Evolutionary conservation across 2,888 invertebrate genomes (phyloP), one percentile per base, ranked within the genome.

Genomic region (Brachypalpus laphriformis): DNA sequence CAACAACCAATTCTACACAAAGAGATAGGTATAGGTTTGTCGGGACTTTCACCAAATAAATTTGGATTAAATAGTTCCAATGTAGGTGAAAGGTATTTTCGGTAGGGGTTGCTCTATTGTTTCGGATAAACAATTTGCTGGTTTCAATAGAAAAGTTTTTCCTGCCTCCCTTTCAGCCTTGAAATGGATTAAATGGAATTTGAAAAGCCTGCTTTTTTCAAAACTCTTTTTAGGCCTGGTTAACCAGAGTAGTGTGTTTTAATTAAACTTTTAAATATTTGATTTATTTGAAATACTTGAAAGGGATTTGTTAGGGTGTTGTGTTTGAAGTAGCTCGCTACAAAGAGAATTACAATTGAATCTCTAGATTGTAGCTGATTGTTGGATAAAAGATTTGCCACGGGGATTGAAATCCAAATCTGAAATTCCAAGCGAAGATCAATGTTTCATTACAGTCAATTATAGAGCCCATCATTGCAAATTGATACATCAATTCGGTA

Each of bases 1-100:
- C 42, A 42, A 42, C 54, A 68, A 56, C 40, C 54, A 40, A 68
- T 56, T 42, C 8, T 54, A 42, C 42, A 8, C 6, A 28, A 0
- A 14, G 18, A 54, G 28, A 28, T 28, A 28, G 56, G 18, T 31
- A 20, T 2, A 20, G 42, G 42, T 59, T 59, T 40, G n/a, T 16
- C 2, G 18, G 57, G 45, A 63, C 47, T 47, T 31, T 31, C 18
- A 9, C 28, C 28, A n/a, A 31, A 63, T 40, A 49, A 66, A 37
- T 51, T 66, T 37, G 22, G 22, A 8, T 42, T 25, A 42, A 56
- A 68, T 68, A 56, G 54, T 56, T 68, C 5, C 18, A 28, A 28
- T 42, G 14, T 28, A 18, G 28, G 6, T 54, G 5, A 28, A 45
- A 25, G 25, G 37, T 22, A 25, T 20, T n/a, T 47, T 40, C 6